Evolutionary conservation across 1,140 invertebrate genomes (phyloP).

Genomic region (Helicoverpa armigera): DNA sequence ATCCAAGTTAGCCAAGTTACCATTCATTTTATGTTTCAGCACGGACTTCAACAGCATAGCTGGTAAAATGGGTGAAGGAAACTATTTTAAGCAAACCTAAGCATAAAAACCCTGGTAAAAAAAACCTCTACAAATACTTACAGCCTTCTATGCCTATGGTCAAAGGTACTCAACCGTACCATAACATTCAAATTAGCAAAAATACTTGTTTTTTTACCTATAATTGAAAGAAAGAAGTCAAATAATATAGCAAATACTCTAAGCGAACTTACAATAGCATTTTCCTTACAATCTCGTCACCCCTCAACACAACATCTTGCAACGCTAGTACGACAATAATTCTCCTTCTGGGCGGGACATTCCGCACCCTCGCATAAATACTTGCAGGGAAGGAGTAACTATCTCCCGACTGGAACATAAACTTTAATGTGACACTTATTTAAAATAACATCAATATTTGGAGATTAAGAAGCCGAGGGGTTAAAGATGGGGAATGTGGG

Average conservation of each 20-base stretch:
- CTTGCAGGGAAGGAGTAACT: slow-evolving; percentile 22
- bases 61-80: too few relatives aligned
- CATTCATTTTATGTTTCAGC: too few relatives aligned
- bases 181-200: too few relatives aligned
- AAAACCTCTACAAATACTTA: too few relatives aligned
- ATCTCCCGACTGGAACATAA: slow-evolving; percentile 47
- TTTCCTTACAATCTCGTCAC: neutral
- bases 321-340: slow-evolving; percentile 27
- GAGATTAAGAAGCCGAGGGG: neutral
- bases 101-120: too few relatives aligned
- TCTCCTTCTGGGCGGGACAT: slow-evolving; percentile 1
- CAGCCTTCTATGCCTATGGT: too few relatives aligned
- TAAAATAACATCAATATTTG: slow-evolving; percentile 43
- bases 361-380: slow-evolving; percentile 9
- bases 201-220: neutral
- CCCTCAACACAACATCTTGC: slow-evolving; percentile 17
- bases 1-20: too few relatives aligned
- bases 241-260: neutral
- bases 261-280: neutral
- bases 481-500: neutral
- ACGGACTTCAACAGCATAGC: too few relatives aligned
- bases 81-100: too few relatives aligned
- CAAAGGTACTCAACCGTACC: too few relatives aligned
- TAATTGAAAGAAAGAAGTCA: neutral
- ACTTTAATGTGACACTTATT: slow-evolving; percentile 52